Percentiles rank a stretch among this genome's conserved stretches.
Conservation (phyloP, 2,888 invertebrate genomes). For the Sisyra nigra region DNA sequence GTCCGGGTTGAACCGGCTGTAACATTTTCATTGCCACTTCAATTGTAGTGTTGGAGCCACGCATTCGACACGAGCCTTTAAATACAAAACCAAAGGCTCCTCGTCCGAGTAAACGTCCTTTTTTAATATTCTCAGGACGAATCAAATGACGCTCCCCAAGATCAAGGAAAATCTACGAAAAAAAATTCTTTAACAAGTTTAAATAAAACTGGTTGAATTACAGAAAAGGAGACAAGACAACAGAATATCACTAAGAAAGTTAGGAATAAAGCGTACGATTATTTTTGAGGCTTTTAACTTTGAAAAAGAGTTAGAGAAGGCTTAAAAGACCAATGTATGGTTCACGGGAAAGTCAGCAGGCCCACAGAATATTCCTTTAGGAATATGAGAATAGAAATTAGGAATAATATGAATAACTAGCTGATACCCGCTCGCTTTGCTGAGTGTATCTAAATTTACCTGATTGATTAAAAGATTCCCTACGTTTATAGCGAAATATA, state of each 20-base stretch:
- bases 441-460: too few relatives aligned
- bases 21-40: slow-evolving; percentile 91
- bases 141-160: slow-evolving; percentile 68
- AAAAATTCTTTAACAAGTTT: slow-evolving; percentile 9
- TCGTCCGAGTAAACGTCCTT: slow-evolving; percentile 68
- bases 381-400: too few relatives aligned
- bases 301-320: too few relatives aligned
- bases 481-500: too few relatives aligned
- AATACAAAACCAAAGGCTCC: slow-evolving; percentile 98
- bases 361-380: too few relatives aligned
- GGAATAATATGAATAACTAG: too few relatives aligned
- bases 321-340: too few relatives aligned
- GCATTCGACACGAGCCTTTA: slow-evolving; percentile 51
- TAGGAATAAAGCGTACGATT: slow-evolving; percentile 2
- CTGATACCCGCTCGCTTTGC: too few relatives aligned
- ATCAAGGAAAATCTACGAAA: slow-evolving; percentile 62
- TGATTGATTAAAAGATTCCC: too few relatives aligned
- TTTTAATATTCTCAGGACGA: slow-evolving; percentile 62
- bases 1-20: slow-evolving; percentile 81
- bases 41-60: slow-evolving; percentile 35
- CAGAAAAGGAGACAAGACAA: background rate
- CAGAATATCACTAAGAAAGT: background rate
- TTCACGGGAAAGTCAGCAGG: too few relatives aligned
- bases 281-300: too few relatives aligned
- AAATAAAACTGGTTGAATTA: slow-evolving; percentile 1